A percentile compares a stretch with the other conserved stretches of the same genome.
phyloP scores from a whole-genome alignment of 2,888 invertebrate genomes.

The Ametastegia equiseti region DNA sequence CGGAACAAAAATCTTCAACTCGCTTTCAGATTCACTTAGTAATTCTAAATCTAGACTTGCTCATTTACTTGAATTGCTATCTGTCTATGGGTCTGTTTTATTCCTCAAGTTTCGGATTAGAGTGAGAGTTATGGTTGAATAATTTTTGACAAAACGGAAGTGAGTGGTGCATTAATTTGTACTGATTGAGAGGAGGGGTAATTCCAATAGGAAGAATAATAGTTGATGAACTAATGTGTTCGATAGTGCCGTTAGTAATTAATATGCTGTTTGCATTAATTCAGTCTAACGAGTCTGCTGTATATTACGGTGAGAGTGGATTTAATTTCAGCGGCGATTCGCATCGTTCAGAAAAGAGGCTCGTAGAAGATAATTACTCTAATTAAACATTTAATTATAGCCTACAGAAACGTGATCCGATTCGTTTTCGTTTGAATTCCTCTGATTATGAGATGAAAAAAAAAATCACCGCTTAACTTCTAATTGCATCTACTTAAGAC shows the following conservation, averaged over 20 bases:
- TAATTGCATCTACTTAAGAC: neutral
- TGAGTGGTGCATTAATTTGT: neutral
- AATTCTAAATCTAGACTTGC: neutral
- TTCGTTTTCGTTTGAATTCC: neutral
- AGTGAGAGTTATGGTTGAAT: neutral
- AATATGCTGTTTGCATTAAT: slow-evolving; percentile 27
- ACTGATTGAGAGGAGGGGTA: neutral
- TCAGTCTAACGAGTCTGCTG: slow-evolving; percentile 19
- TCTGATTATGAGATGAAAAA: neutral
- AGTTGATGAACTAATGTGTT: neutral
- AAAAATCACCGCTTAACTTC: neutral
- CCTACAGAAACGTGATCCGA: neutral
- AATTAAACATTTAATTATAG: slow-evolving; percentile 28
- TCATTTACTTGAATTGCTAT: neutral
- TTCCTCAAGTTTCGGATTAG: neutral
- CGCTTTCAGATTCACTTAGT: no score
- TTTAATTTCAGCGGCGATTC: slow-evolving; percentile 32
- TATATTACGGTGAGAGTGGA: neutral
- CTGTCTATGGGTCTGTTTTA: neutral
- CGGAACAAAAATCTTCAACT: no score
- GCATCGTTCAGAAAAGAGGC: neutral
- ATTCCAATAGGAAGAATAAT: neutral
- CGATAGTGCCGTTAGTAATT: slow-evolving; percentile 29
- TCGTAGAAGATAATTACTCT: neutral
- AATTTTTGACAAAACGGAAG: neutral